A percentile compares a stretch with the other conserved stretches of the same genome.
Conservation (phyloP, 2,797 vertebrate species). For the Diplodus puntazzo region DNA sequence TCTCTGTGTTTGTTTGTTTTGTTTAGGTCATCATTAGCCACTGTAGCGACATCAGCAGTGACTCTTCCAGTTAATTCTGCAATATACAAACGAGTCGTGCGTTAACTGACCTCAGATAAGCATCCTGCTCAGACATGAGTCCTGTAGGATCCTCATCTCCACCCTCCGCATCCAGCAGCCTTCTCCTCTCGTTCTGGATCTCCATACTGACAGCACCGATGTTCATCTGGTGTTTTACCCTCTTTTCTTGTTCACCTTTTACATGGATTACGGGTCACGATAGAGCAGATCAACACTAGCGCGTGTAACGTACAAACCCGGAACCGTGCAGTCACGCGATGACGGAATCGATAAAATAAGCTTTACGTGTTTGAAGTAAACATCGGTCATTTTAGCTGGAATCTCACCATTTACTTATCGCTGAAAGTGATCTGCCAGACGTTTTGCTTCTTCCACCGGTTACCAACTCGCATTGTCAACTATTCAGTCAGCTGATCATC, state of each 20-base stretch:
- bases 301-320: not conserved
- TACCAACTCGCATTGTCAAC: constrained; percentile 59
- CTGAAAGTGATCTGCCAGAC: fast-evolving
- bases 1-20: not conserved
- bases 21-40: not conserved
- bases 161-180: constrained; percentile 76
- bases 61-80: not conserved
- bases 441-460: constrained; percentile 6
- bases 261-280: constrained; percentile 11
- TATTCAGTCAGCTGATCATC: constrained; percentile 77
- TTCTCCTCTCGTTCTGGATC: constrained; percentile 73
- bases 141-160: constrained; percentile 48
- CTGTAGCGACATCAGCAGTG: not conserved
- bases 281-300: not conserved
- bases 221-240: not conserved
- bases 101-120: constrained; percentile 80
- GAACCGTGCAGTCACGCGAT: not conserved
- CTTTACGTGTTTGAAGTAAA: not conserved
- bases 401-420: too few species aligned
- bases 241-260: not conserved
- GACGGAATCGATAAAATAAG: too few species aligned
- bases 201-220: constrained; percentile 59
- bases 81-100: not conserved
- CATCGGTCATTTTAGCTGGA: not conserved
- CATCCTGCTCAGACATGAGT: constrained; percentile 76